These are phyloP conservation scores for Ateles fusciceps DNA, from an alignment of 2,797 vertebrate genomes.

Conservation along the genomic window DNA sequence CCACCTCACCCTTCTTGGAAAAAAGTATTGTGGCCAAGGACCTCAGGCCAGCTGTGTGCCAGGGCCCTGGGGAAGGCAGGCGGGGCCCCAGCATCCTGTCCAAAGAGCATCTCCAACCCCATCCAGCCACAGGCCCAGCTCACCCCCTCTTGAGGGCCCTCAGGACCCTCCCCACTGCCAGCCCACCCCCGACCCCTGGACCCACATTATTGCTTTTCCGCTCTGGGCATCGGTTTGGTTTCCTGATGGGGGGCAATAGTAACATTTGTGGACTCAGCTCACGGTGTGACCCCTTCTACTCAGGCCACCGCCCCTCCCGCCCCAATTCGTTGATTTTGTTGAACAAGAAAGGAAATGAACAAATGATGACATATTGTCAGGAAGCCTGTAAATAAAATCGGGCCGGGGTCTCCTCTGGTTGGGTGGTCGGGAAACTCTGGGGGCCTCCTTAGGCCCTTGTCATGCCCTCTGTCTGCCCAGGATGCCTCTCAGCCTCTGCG, in stretches of 20 bases:
- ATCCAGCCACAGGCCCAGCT: background rate
- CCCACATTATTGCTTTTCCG: background rate
- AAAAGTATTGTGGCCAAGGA: conserved; percentile 60
- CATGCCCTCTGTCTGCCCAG: background rate
- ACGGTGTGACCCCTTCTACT: background rate
- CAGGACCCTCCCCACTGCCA: background rate
- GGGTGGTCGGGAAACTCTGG: background rate
- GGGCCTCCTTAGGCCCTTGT: background rate
- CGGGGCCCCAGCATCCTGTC: background rate
- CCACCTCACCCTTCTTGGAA: conserved; percentile 72
- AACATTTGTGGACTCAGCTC: background rate
- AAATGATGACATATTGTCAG: background rate
- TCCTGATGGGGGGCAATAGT: background rate
- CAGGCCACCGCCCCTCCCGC: too few relatives aligned
- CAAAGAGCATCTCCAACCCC: background rate
- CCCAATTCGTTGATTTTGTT: background rate
- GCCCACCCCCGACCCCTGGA: too few relatives aligned
- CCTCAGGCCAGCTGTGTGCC: background rate
- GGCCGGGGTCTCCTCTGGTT: too few relatives aligned
- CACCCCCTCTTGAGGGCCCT: background rate
- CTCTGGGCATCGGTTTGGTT: background rate
- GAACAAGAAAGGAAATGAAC: background rate
- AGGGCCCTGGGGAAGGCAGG: background rate
- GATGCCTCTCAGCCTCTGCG: background rate
- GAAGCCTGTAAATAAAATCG: background rate